Conservation (phyloP, 2,797 vertebrate genomes). For the Aythya fuligula region DNA sequence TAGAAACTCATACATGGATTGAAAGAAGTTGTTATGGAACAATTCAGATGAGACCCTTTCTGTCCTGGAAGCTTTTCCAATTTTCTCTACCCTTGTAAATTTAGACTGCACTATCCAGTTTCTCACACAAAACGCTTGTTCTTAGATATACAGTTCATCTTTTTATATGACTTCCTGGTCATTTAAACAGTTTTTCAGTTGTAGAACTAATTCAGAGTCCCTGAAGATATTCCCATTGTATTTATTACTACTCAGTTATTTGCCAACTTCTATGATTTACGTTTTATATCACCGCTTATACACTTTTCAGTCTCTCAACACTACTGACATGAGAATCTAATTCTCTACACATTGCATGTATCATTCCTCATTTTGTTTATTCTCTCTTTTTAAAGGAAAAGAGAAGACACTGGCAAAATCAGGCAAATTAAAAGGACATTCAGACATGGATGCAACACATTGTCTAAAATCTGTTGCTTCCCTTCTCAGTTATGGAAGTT, state of each 20-base stretch:
- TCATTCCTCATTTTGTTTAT: not conserved
- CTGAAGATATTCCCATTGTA: not conserved
- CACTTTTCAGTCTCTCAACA: not conserved
- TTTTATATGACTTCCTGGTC: not conserved
- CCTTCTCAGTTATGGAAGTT: not conserved
- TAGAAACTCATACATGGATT: not conserved
- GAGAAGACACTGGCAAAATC: not conserved
- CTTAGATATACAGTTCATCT: not conserved
- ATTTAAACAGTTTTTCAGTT: not conserved
- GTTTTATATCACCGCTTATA: not conserved
- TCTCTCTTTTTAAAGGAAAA: fast-evolving
- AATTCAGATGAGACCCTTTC: not conserved
- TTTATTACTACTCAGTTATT: not conserved
- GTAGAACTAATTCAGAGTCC: not conserved
- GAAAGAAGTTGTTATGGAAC: not conserved
- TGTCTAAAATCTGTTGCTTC: not conserved
- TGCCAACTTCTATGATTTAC: not conserved
- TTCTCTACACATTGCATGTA: not conserved
- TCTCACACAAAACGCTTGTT: conserved; percentile 14
- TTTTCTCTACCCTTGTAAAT: not conserved
- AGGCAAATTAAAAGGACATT: not conserved
- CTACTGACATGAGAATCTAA: not conserved
- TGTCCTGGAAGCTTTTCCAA: not conserved
- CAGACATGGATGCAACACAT: not conserved
- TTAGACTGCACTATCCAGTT: not conserved